Evolutionary conservation across 2,113 vertebrate genomes (phyloP).

Genomic region (Neoarius graeffei): DNA sequence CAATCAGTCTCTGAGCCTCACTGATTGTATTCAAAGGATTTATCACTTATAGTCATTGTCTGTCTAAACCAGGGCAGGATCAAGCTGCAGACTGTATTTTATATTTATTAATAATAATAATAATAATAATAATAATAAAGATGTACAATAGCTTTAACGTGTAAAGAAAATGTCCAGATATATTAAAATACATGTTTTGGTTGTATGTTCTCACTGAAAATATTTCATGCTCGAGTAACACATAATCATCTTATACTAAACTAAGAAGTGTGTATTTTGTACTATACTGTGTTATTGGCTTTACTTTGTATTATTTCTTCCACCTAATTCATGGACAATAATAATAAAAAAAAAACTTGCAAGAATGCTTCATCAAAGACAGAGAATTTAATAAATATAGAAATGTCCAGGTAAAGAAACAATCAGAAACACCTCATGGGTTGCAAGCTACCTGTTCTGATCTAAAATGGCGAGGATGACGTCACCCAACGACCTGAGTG

Average conservation of each 20-base stretch:
- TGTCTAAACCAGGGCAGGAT: neutral
- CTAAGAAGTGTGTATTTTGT: too few relatives aligned
- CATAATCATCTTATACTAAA: too few relatives aligned
- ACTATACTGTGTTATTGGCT: too few relatives aligned
- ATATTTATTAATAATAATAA: neutral
- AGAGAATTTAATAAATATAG: neutral
- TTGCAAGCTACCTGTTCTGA: slow-evolving; percentile 63
- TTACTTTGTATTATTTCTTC: too few relatives aligned
- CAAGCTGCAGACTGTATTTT: neutral
- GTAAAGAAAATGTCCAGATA: neutral
- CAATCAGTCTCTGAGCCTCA: neutral
- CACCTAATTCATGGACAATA: too few relatives aligned
- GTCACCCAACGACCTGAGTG: slow-evolving; percentile 64
- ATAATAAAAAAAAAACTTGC: neutral
- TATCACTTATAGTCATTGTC: neutral
- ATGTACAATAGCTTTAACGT: neutral
- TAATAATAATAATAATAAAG: neutral
- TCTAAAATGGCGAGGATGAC: slow-evolving; percentile 81
- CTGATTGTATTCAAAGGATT: slow-evolving; percentile 4
- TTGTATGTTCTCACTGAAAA: too few relatives aligned
- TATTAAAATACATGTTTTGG: too few relatives aligned
- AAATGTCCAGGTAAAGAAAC: slow-evolving; percentile 2
- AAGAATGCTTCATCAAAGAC: neutral
- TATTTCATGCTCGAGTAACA: too few relatives aligned
- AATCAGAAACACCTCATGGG: neutral